phyloP scores from a whole-genome alignment of 2,797 vertebrate genomes.

The Microcaecilia unicolor region DNA sequence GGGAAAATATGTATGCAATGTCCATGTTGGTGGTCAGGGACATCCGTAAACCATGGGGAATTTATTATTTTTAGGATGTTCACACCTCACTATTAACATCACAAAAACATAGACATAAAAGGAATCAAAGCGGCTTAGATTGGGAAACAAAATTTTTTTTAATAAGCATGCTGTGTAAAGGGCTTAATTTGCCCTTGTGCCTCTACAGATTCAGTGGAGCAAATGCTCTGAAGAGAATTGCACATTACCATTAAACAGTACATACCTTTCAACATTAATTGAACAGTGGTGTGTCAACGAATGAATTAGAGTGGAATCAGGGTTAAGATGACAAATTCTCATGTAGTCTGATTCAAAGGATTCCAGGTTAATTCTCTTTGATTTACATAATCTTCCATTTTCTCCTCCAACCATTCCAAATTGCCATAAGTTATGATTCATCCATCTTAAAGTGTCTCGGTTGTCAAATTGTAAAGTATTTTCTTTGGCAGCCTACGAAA shows the following conservation, averaged over 20 bases:
- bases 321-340: constrained; percentile 12
- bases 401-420: constrained; percentile 51
- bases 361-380: constrained; percentile 2
- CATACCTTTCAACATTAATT: constrained; percentile 22
- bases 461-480: constrained; percentile 64
- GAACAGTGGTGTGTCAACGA: constrained; percentile 32
- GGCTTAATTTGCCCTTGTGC: constrained; percentile 9
- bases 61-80: constrained; percentile 28
- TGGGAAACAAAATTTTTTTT: too few species aligned
- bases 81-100: constrained; percentile 29
- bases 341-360: constrained; percentile 1
- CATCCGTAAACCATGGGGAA: constrained; percentile 30
- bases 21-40: constrained; percentile 29
- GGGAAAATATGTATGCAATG: constrained; percentile 43
- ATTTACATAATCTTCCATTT: constrained; percentile 31
- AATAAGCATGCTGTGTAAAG: constrained; percentile 9
- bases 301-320: constrained; percentile 16
- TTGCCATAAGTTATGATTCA: constrained; percentile 57
- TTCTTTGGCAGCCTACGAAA: constrained; percentile 45
- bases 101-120: constrained; percentile 15
- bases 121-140: too few species aligned
- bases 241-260: constrained; percentile 24
- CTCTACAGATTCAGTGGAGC: constrained; percentile 13
- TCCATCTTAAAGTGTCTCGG: constrained; percentile 53
- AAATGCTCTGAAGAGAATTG: constrained; percentile 19